These are phyloP conservation scores for Aix galericulata DNA, from an alignment of 2,113 vertebrate species.

Conservation along the genomic window DNA sequence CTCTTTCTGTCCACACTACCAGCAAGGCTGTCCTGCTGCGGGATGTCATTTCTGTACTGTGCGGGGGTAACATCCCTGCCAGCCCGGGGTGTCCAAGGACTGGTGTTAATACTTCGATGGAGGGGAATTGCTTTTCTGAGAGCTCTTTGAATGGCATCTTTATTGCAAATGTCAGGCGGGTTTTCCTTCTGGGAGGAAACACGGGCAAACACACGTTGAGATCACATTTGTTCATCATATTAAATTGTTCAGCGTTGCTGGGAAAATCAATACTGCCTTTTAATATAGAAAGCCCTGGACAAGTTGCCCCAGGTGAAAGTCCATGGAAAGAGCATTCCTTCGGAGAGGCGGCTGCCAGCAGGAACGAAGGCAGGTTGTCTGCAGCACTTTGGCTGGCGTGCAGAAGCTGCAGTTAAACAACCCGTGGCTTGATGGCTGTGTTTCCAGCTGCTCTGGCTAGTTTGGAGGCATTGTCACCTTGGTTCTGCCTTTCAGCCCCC, in stretches of 20 bases:
- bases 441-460: background rate
- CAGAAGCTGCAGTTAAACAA: background rate
- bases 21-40: background rate
- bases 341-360: fast-evolving
- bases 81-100: background rate
- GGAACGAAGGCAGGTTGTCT: fast-evolving
- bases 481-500: fast-evolving
- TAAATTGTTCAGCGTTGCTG: background rate
- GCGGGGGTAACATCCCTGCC: background rate
- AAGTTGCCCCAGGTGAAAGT: background rate
- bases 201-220: background rate
- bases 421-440: background rate
- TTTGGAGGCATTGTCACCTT: fast-evolving
- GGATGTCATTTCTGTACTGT: no score
- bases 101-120: background rate
- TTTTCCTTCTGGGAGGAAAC: background rate
- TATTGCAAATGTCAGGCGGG: background rate
- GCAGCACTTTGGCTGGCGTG: background rate
- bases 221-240: background rate
- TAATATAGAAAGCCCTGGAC: background rate
- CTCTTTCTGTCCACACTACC: background rate
- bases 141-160: background rate
- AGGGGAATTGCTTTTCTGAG: background rate
- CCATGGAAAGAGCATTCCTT: background rate
- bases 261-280: background rate